Evolutionary conservation across 2,797 vertebrate species (phyloP), one percentile per base, ranked within the genome.

Genomic region (Myotis daubentonii): DNA sequence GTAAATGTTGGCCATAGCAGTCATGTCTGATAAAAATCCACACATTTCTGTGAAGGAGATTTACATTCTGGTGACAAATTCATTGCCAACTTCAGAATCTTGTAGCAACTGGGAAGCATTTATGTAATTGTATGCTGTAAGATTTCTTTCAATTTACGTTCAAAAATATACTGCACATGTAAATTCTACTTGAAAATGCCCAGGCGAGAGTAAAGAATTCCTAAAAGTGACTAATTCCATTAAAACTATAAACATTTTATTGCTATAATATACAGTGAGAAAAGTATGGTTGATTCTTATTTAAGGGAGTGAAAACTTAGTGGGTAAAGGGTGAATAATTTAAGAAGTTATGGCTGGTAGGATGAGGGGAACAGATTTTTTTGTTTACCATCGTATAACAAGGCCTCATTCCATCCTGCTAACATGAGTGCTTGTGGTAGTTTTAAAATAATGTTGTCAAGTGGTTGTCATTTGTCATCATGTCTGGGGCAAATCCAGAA

Each of bases 121-220:
- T 75, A 60, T 80, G 7, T 80, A 62, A 80, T 47, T 79, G 47
- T 53, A 62, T 84, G 28, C 89, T 85, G 88, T 33, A 75, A 88
- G 72, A 49, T 85, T 74, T 76, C 60, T 94, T 95, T 86, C 36
- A 57, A 47, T 41, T 79, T 62, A 55, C 44, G 33, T 62, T 89
- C 23, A 88, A 85, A 92, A 83, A 72, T 41, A 82, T 57, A 49
- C 47, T 8, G n/a, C n/a, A 23, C 70, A 65, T 65, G 36, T 88
- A 60, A 81, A 85, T 55, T 57, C 25, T 16, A 55, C 70, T 83
- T 83, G 62, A 53, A 93, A 95, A 80, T 36, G 49, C n/a, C 65
- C 8, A 89, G 19, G 70, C 41, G 62, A 81, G 57, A 94, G 85
- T 19, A 94, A 86, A 57, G 76, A 60, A 28, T 68, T 79, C 47